These are phyloP conservation scores for Drosophila yooni DNA, from an alignment of 2,888 invertebrate genomes.

Conservation along the genomic window DNA sequence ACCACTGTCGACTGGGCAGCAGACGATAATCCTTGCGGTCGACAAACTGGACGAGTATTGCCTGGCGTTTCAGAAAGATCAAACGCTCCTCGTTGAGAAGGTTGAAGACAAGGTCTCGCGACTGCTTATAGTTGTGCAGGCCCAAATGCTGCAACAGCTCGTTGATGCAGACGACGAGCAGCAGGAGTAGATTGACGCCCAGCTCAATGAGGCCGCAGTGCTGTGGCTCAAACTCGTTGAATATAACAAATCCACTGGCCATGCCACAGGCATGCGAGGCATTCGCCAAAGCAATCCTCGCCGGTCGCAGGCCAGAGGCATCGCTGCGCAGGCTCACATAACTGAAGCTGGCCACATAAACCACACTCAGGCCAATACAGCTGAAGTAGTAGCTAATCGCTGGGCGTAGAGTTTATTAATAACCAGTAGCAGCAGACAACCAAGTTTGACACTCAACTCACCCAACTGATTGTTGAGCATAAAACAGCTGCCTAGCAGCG, in stretches of 20 bases:
- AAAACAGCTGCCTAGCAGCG: conserved; percentile 75
- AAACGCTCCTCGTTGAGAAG: conserved; percentile 78
- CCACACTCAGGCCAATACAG: conserved; percentile 69
- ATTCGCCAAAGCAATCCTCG: conserved; percentile 74
- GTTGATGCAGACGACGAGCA: conserved; percentile 66
- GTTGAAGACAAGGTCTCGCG: conserved; percentile 78
- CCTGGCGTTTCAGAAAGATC: conserved; percentile 65
- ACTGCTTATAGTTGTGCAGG: conserved; percentile 74
- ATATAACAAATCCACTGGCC: conserved; percentile 68
- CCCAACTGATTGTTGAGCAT: conserved; percentile 76
- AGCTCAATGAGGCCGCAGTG: conserved; percentile 68
- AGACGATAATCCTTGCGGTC: conserved; percentile 71
- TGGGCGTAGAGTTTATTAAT: conserved; percentile 12
- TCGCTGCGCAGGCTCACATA: conserved; percentile 77
- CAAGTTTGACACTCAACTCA: conserved; percentile 41
- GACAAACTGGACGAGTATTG: conserved; percentile 71
- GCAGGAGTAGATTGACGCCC: conserved; percentile 56
- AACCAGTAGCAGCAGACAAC: not conserved
- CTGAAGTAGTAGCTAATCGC: conserved; percentile 79
- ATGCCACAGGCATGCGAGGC: conserved; percentile 66
- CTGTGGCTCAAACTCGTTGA: conserved; percentile 75
- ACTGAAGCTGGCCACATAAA: conserved; percentile 74
- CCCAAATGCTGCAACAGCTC: conserved; percentile 76
- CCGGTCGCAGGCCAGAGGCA: conserved; percentile 69
- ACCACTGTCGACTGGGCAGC: conserved; percentile 69